phyloP scores from a whole-genome alignment of 2,113 vertebrate species.

The Vulpes ferrilata region DNA sequence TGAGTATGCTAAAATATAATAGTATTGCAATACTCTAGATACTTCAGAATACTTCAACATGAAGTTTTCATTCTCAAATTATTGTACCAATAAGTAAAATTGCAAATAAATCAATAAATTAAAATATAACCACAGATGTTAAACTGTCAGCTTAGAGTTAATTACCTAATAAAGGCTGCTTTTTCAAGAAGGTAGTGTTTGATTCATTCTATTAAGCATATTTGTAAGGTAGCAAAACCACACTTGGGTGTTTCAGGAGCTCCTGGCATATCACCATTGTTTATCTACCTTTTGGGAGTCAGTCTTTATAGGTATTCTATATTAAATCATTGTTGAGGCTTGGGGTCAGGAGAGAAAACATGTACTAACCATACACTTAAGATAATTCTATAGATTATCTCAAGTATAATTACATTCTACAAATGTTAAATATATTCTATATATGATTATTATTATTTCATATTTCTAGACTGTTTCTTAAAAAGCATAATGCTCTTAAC shows the following conservation, averaged over 20 bases:
- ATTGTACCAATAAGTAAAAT: background rate
- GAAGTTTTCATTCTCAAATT: background rate
- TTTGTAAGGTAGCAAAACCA: background rate
- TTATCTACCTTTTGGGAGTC: constrained; percentile 23
- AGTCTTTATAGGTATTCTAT: constrained; percentile 66
- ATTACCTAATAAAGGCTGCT: constrained; percentile 12
- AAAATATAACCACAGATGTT: background rate
- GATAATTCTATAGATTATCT: constrained; percentile 63
- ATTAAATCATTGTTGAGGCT: constrained; percentile 43
- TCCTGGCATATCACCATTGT: background rate
- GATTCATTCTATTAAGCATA: constrained; percentile 39
- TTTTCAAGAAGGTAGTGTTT: constrained; percentile 31
- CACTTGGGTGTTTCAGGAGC: background rate
- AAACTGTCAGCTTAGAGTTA: background rate
- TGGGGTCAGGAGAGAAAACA: constrained; percentile 61
- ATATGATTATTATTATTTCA: background rate
- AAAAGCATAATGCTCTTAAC: background rate
- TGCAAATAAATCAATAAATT: constrained; percentile 26
- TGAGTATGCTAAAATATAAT: background rate
- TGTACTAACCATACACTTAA: constrained; percentile 59
- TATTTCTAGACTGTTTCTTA: background rate
- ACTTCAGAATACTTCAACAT: constrained; percentile 7
- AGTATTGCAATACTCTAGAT: background rate
- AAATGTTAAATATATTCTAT: background rate
- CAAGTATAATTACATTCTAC: constrained; percentile 38